Evolutionary conservation across 2,888 invertebrate species (phyloP).

Genomic region (Conomelus anceps): DNA sequence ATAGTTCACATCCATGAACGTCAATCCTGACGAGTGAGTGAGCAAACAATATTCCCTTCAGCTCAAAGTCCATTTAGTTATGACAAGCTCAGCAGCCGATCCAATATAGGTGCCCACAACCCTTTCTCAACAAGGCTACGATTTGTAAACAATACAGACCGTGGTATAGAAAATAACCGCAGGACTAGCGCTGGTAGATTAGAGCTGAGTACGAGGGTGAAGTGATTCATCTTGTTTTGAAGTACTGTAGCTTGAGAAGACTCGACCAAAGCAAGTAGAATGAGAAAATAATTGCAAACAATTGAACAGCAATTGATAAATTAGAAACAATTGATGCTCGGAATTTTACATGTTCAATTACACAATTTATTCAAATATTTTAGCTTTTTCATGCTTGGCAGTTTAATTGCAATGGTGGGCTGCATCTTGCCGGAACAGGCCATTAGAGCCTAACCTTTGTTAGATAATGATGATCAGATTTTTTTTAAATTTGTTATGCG

Average conservation of each 20-base stretch:
- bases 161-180: not conserved
- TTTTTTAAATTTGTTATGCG: too few species aligned
- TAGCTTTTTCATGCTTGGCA: too few species aligned
- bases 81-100: not conserved
- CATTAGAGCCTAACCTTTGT: too few species aligned
- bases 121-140: not conserved
- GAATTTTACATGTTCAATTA: too few species aligned
- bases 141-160: not conserved
- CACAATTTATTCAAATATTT: too few species aligned
- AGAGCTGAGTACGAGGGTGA: not conserved
- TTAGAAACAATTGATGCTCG: too few species aligned
- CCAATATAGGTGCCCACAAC: not conserved
- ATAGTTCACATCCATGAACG: not conserved
- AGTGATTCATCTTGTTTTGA: not conserved
- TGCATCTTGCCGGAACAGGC: too few species aligned
- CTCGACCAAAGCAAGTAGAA: too few species aligned
- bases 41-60: not conserved
- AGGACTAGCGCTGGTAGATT: not conserved
- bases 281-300: too few species aligned
- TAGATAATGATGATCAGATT: too few species aligned
- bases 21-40: not conserved
- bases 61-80: not conserved
- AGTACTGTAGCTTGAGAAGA: not conserved
- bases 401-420: too few species aligned
- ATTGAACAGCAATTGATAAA: too few species aligned